Base-by-base conservation (phyloP, 2,113 vertebrate species). In the Forbesichthys papilliferus region DNA sequence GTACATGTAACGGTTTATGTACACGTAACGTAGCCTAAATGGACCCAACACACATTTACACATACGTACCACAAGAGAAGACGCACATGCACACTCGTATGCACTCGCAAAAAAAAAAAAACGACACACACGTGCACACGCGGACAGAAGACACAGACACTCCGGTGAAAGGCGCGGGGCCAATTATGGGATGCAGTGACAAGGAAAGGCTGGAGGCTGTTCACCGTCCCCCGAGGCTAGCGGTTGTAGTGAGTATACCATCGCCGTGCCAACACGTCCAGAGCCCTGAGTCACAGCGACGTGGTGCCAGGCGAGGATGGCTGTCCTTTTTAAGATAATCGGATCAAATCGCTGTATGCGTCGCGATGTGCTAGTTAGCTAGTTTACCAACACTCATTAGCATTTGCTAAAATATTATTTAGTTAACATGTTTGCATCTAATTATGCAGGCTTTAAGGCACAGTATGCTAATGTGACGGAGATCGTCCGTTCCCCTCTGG, bases 111-210 rank as follows among this genome's bases (percentile, higher is more conserved):
- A 16, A 16, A 16, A 16, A 27, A 27, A 27, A 27, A 27, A 27
- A 27, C 27, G 27, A 3, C 27, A 27, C 27, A 27, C 10, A 16
- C n/a, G 13, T 48, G 5, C 48, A 36, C 60, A 68, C 75, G 66
- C 71, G 82, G 79, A 78, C 7, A 70, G 34, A 70, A 20, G 9
- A 20, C 16, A 14, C 34, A n/a, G 57, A n/a, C 47, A 63, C 69
- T 77, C 53, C 71, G 64, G 64, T 64, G 75, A 66, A 71, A 86
- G 81, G 78, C 81, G 79, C 69, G 73, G 75, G 81, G 81, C 86
- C 88, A 91, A 91, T 91, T 90, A 91, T 77, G 75, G 70, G 77
- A 65, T 69, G 61, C 57, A 66, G 76, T 87, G 87, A 89, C 87
- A 86, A 74, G 75, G 66, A 87, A 74, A 46, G 77, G 83, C 85